phyloP scores from a whole-genome alignment of 1,140 invertebrate species.

The Tetraneura akinire region DNA sequence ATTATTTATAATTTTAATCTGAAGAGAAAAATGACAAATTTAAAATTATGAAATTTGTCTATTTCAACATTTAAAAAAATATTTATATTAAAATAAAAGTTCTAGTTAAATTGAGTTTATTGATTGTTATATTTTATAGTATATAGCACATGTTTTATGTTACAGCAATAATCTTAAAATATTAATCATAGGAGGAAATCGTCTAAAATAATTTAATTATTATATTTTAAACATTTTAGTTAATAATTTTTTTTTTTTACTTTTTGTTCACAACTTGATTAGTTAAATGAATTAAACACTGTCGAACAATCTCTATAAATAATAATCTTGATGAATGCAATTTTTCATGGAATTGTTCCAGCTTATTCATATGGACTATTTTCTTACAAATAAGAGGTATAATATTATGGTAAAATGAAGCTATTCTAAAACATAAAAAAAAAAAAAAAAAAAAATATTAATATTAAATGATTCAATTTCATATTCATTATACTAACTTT shows the following conservation, averaged over 20 bases:
- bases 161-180: no score
- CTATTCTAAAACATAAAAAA: constrained; percentile 9
- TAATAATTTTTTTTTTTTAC: constrained; percentile 26
- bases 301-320: constrained; percentile 11
- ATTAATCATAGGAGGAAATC: no score
- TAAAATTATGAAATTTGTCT: no score
- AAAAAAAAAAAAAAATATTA: not conserved
- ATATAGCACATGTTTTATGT: no score
- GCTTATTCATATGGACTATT: constrained; percentile 1
- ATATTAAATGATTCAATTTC: not conserved
- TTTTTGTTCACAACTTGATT: not conserved
- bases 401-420: constrained; percentile 32
- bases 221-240: no score
- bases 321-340: constrained; percentile 37
- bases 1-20: no score
- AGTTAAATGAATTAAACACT: constrained; percentile 15
- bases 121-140: no score
- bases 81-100: no score
- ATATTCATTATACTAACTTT: not conserved
- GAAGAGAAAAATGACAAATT: no score
- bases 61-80: no score
- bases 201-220: no score
- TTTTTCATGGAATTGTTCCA: constrained; percentile 24
- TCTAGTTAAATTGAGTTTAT: no score
- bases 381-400: constrained; percentile 34